Percentiles rank a stretch among this genome's conserved stretches.
Conservation (phyloP, 2,797 vertebrate species). For the Trachops cirrhosus region DNA sequence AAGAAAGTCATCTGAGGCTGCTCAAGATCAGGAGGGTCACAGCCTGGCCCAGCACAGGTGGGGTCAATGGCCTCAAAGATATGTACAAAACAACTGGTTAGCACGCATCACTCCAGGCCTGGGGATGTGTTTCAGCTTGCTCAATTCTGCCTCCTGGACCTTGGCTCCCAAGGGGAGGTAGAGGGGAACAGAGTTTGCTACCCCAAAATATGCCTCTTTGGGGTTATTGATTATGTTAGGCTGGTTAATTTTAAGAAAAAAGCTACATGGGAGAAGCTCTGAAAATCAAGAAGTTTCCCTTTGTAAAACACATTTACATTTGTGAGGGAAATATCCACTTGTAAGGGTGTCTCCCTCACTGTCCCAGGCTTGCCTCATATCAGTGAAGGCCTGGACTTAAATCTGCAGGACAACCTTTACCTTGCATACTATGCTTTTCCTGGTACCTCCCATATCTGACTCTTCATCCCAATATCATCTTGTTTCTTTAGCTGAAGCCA, state of each 20-base stretch:
- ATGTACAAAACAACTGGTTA: neutral
- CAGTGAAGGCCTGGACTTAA: neutral
- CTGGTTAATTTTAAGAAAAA: neutral
- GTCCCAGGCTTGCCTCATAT: neutral
- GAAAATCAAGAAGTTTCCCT: neutral
- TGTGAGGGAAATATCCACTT: neutral
- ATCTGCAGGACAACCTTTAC: neutral
- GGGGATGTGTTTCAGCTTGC: neutral
- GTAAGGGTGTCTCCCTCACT: neutral
- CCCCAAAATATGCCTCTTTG: neutral
- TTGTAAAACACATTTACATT: neutral
- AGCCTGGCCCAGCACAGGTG: neutral
- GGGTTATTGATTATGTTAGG: neutral
- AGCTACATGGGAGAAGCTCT: neutral
- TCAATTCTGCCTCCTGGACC: neutral
- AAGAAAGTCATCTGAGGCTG: neutral
- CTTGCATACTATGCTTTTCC: neutral
- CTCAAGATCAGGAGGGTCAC: neutral
- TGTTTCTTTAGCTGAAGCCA: neutral
- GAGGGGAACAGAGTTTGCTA: neutral
- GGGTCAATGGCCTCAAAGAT: constrained; percentile 27
- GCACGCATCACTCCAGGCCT: neutral
- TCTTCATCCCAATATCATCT: neutral
- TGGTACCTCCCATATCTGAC: neutral
- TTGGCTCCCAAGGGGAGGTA: neutral